Evolutionary conservation across 2,888 invertebrate genomes (phyloP), one percentile per base, ranked within the genome.

Genomic region (Ichneumoninae sp.): DNA sequence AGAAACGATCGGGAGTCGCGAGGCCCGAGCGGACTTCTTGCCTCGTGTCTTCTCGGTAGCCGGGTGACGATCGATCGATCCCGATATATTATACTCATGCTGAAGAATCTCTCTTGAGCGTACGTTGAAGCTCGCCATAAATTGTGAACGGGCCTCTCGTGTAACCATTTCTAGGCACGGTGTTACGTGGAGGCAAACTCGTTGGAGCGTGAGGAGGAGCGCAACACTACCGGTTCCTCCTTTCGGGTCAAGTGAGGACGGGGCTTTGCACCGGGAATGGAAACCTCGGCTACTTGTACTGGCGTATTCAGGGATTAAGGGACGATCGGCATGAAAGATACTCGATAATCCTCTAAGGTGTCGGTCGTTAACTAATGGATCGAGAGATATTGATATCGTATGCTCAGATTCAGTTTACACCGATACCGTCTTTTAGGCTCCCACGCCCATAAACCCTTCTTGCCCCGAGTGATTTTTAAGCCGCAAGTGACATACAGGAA

Each of bases 1-100:
- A 81, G 76, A 65, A 75, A 63, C 81, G 85, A 88, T 88, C 88
- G 77, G 83, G 83, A 84, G 85, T 65, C 80, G 63, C 36, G 40
- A 65, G 65, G 68, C 74, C 47, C 63, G 30, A 22, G 54, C 26
- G 40, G 36, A 60, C 79, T 33, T 75, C 60, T 68, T 70, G 82
- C 82, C 76, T 68, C 79, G 60, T 80, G 73, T 80, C 70, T 83
- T 78, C 74, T 73, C 22, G 79, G 82, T 83, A 71, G 70, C 73
- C 10, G 40, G 36, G 57, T 74, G 65, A 77, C 83, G 85, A 81
- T 83, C 81, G 66, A 85, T 85, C 83, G 83, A 78, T 77, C 81
- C 50, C 77, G 73, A 83, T 83, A 74, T 74, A 82, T 82, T 74
- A 73, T 26, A n/a, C 8, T 47, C 71, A 47, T 26, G 16, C 57